Conservation (phyloP, 2,113 vertebrate genomes). For the Hemiscyllium ocellatum region DNA sequence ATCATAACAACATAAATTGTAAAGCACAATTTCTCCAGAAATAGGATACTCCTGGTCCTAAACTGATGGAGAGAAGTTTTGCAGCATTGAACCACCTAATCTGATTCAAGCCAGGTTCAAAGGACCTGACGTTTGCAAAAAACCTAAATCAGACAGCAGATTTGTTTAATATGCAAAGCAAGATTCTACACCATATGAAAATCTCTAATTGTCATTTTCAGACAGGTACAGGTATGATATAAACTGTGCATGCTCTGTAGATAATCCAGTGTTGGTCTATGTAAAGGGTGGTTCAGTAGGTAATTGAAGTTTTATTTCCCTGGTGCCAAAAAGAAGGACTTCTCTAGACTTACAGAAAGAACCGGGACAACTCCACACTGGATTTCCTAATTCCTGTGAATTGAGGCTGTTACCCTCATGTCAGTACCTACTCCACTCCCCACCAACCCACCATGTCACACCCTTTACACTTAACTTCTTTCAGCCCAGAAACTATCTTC, state of each 20-base stretch:
- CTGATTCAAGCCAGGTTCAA: neutral
- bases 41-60: neutral
- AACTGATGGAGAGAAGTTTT: neutral
- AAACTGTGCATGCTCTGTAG: neutral
- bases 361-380: neutral
- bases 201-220: neutral
- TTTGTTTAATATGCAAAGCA: neutral
- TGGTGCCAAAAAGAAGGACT: neutral
- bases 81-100: neutral
- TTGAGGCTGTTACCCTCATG: neutral
- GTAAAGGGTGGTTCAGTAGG: neutral
- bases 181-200: neutral
- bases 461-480: neutral
- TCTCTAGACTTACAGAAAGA: neutral
- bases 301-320: neutral
- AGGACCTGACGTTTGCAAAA: neutral
- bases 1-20: neutral
- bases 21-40: neutral
- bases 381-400: neutral
- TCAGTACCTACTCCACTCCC: neutral
- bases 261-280: neutral
- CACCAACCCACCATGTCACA: too few relatives aligned
- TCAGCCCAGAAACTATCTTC: neutral
- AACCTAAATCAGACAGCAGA: neutral
- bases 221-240: neutral